Evolutionary conservation across 35 echinoderm and acorn worm species (phyloP), one percentile per base, ranked within the genome.

Genomic region (Apostichopus japonicus): DNA sequence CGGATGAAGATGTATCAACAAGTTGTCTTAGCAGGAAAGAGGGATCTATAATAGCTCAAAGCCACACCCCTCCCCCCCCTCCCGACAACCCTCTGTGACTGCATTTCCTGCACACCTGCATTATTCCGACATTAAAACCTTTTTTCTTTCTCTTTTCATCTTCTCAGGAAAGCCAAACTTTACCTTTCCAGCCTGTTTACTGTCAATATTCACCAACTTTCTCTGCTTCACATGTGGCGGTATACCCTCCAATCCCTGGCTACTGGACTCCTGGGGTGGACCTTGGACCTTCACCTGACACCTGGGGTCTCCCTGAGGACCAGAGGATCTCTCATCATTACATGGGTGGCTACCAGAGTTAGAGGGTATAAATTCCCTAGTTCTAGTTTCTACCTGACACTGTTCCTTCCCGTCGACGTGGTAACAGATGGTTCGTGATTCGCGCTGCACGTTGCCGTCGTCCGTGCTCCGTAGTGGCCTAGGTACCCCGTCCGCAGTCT

Each of bases 351-450:
- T 33, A 44, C 77, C 23, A 52, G 23, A 21, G 59, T 79, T 72
- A 58, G 53, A 86, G 25, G 72, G 94, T n/a, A 95, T 72, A 80
- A 78, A 87, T 58, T 86, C 77, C 13, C 92, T 61, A 55, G 56
- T 93, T 33, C 86, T 76, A 8, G 80, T 86, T 87, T 95, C 94
- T 53, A 92, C 86, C 77, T 93, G 77, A 62, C 94, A 95, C 23
- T 91, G 84, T 27, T 90, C 84, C 23, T 93, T 73, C 13, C 94
- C 94, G 44, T 90, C 61, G 14, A 77, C 23, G n/a, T 93, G 86
- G 53, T 90, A 89, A 78, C 94, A 95, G 8, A 95, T 92, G 57
- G 92, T 93, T 10, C 94, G 84, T 13, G 77, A 83, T 70, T 95
- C 91, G 4, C 94, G 79, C 65, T 95, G 94, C 8, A 93, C 79